Evolutionary conservation across 2,888 invertebrate genomes (phyloP).

Genomic region (Drosophila prostipennis): DNA sequence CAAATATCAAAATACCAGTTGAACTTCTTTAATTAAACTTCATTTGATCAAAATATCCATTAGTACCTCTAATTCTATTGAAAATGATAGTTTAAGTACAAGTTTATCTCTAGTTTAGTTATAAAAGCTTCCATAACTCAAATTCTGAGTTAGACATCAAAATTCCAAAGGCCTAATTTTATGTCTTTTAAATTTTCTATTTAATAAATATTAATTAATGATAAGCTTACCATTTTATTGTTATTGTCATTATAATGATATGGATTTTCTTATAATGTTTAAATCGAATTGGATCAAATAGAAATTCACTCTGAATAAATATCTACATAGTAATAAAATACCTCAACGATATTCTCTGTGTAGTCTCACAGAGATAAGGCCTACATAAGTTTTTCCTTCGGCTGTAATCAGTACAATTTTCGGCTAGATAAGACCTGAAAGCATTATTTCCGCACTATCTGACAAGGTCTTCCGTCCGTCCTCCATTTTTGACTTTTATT

Average conservation of each 20-base stretch:
- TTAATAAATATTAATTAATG: too few species aligned
- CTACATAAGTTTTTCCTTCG: slow-evolving; percentile 13
- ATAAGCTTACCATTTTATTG: too few species aligned
- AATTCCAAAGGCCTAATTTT: too few species aligned
- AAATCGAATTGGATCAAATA: too few species aligned
- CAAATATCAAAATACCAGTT: slow-evolving; percentile 1
- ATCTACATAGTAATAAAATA: too few species aligned
- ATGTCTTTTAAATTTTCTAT: too few species aligned
- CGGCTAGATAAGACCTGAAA: slow-evolving; percentile 28
- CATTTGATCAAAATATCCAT: background rate
- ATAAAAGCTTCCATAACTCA: background rate
- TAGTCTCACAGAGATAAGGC: background rate
- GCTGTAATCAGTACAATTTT: slow-evolving; percentile 21
- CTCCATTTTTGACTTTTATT: slow-evolving; percentile 15
- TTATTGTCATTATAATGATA: too few species aligned
- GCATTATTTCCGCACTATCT: slow-evolving; percentile 27
- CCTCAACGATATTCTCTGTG: background rate
- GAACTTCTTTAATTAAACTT: background rate
- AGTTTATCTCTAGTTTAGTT: background rate
- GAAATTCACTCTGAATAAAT: too few species aligned
- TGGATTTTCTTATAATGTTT: too few species aligned
- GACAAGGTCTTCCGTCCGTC: slow-evolving; percentile 15
- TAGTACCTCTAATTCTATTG: background rate
- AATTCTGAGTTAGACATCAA: too few species aligned
- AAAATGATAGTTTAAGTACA: background rate